These are phyloP conservation scores for Andrena trimmerana DNA, from an alignment of 2,888 invertebrate genomes.

Conservation along the genomic window DNA sequence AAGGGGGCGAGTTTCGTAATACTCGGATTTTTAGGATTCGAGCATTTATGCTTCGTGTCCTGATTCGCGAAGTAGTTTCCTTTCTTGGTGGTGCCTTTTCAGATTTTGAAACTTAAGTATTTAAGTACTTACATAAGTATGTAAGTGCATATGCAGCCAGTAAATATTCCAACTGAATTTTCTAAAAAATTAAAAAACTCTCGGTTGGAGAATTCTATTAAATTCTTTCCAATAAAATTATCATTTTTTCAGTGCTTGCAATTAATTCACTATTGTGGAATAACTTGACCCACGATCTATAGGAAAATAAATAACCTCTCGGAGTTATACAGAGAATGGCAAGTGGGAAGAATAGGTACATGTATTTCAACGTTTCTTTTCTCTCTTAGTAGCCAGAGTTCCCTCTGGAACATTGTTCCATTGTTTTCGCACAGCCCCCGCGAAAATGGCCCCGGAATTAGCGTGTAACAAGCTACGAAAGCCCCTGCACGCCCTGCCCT, in stretches of 20 bases:
- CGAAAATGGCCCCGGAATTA: slow-evolving; percentile 53
- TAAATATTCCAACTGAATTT: too few relatives aligned
- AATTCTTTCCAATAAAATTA: too few relatives aligned
- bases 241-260: too few relatives aligned
- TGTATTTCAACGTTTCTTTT: slow-evolving; percentile 2
- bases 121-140: too few relatives aligned
- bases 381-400: background rate
- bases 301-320: background rate
- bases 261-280: background rate
- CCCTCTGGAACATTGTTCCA: slow-evolving; percentile 13
- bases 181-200: too few relatives aligned
- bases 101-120: too few relatives aligned
- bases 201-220: too few relatives aligned
- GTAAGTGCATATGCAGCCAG: too few relatives aligned
- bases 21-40: background rate
- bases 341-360: background rate
- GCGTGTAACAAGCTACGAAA: slow-evolving; percentile 56
- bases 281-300: background rate
- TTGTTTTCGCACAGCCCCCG: slow-evolving; percentile 38
- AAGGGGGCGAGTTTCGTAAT: background rate
- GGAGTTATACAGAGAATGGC: background rate
- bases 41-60: background rate
- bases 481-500: slow-evolving; percentile 31
- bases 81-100: too few relatives aligned
- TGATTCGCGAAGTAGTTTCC: too few relatives aligned